Evolutionary conservation across 2,888 invertebrate genomes (phyloP).

Genomic region (Rugalucina vietnamica): DNA sequence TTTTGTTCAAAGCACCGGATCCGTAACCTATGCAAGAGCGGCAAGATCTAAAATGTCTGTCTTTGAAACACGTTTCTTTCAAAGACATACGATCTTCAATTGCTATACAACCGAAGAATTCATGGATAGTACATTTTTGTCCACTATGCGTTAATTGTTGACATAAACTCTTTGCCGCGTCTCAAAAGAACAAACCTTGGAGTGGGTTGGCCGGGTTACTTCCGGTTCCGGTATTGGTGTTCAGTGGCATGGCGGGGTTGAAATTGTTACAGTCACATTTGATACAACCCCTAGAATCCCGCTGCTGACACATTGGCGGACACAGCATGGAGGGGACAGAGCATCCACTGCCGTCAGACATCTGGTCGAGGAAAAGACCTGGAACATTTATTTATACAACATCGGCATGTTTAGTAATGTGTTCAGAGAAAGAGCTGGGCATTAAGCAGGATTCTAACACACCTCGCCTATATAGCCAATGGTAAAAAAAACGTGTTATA

Average conservation of each 20-base stretch:
- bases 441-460: too few species aligned
- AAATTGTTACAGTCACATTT: conserved; percentile 41
- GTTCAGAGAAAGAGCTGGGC: too few species aligned
- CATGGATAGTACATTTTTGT: too few species aligned
- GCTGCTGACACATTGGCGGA: conserved; percentile 42
- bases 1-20: background rate
- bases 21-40: background rate
- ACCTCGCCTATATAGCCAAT: too few species aligned
- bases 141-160: too few species aligned
- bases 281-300: conserved; percentile 37
- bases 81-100: background rate
- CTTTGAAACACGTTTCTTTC: background rate
- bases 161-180: too few species aligned
- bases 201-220: background rate
- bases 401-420: too few species aligned
- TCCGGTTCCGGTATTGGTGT: background rate
- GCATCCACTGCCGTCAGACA: conserved; percentile 19
- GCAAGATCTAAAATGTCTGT: background rate
- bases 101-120: background rate
- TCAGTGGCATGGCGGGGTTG: conserved; percentile 17
- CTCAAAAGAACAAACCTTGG: background rate
- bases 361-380: conserved; percentile 23
- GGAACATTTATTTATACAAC: too few species aligned
- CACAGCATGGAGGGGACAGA: conserved; percentile 32
- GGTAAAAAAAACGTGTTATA: too few species aligned